These are phyloP conservation scores for Trichacis sp. DNA, from an alignment of 2,888 invertebrate species.

Conservation along the genomic window DNA sequence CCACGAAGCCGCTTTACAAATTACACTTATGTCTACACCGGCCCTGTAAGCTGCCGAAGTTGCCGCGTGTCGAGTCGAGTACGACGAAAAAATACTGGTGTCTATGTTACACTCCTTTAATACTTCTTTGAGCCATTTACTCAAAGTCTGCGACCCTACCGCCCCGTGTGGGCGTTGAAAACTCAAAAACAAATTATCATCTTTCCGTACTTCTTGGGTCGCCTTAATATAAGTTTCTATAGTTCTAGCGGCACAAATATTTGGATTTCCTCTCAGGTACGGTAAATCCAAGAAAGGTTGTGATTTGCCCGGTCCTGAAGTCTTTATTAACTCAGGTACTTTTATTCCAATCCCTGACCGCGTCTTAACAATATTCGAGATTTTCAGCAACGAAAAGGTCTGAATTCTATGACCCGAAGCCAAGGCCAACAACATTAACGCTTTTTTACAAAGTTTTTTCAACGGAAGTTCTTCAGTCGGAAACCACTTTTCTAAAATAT, in stretches of 20 bases:
- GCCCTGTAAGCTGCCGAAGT: not conserved
- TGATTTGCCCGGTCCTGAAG: conserved; percentile 6
- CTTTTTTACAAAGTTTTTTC: conserved; percentile 16
- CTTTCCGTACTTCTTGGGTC: conserved; percentile 13
- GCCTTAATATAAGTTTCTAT: conserved; percentile 6
- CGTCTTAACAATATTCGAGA: conserved; percentile 13
- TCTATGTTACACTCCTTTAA: conserved; percentile 22
- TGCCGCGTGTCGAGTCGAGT: conserved; percentile 6
- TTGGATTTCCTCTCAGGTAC: not conserved
- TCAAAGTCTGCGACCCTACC: conserved; percentile 5
- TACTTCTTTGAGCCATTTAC: conserved; percentile 3
- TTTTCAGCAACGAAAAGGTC: conserved; percentile 9
- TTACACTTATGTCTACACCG: conserved; percentile 4
- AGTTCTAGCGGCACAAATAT: conserved; percentile 30
- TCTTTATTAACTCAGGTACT: conserved; percentile 19
- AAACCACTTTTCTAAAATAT: conserved; percentile 14
- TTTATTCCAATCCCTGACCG: conserved; percentile 2
- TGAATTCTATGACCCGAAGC: conserved; percentile 18
- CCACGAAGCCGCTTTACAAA: conserved; percentile 10
- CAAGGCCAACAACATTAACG: conserved; percentile 19
- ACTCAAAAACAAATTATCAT: conserved; percentile 10
- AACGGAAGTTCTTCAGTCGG: conserved; percentile 19
- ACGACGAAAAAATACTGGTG: conserved; percentile 2
- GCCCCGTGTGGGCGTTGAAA: conserved; percentile 8
- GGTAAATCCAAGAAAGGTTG: conserved; percentile 13